Percentiles rank a stretch among this genome's conserved stretches.
Conservation (phyloP, 1,140 invertebrate genomes). For the Globodera rostochiensis region DNA sequence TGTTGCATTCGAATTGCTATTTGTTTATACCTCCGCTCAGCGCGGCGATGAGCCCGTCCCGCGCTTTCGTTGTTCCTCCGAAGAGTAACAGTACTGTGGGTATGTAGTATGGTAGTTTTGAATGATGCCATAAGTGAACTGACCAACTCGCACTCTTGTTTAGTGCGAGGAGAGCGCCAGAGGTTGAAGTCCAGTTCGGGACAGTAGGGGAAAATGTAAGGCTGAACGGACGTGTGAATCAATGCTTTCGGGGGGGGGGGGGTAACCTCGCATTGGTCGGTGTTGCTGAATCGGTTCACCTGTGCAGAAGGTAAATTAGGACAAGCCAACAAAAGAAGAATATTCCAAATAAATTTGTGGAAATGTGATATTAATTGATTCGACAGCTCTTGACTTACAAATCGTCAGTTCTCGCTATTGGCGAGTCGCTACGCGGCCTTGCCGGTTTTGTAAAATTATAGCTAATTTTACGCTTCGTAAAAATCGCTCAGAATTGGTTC, state of each 20-base stretch:
- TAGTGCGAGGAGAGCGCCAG: constrained; percentile 64
- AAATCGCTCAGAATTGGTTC: too few species aligned
- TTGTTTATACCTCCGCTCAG: not conserved
- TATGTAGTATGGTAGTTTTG: not conserved
- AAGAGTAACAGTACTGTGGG: constrained; percentile 25
- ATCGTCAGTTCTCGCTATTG: too few species aligned
- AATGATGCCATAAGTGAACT: not conserved
- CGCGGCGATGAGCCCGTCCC: not conserved
- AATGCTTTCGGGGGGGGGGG: not conserved
- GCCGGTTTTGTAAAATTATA: too few species aligned
- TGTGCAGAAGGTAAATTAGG: not conserved
- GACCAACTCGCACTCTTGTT: constrained; percentile 62
- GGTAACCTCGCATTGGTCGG: constrained; percentile 60
- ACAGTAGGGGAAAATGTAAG: constrained; percentile 66
- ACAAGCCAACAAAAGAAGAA: constrained; percentile 25
- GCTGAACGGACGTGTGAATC: constrained; percentile 17
- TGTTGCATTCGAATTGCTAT: too few species aligned
- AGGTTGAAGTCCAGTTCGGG: constrained; percentile 64
- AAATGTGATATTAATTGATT: constrained; percentile 26
- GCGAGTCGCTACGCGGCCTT: too few species aligned
- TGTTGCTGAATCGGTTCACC: constrained; percentile 65
- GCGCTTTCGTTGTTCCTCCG: constrained; percentile 28
- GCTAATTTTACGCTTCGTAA: too few species aligned
- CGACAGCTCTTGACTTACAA: too few species aligned
- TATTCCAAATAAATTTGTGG: too few species aligned